phyloP scores from a whole-genome alignment of 2,113 vertebrate species.

The Murina feae region DNA sequence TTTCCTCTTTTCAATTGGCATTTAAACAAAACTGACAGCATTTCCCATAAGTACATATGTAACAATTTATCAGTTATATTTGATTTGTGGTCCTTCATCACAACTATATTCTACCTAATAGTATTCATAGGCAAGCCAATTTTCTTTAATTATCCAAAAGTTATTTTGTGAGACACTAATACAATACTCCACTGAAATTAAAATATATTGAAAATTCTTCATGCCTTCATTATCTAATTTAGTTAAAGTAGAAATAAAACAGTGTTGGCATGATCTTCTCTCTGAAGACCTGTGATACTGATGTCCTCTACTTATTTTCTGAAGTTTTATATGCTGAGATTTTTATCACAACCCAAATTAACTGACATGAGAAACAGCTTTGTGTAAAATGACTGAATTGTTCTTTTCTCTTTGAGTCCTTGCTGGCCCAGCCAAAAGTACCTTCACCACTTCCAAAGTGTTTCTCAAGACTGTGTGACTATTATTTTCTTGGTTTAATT shows the following conservation, averaged over 20 bases:
- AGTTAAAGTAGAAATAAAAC: neutral
- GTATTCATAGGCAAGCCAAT: neutral
- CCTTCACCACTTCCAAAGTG: neutral
- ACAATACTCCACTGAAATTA: neutral
- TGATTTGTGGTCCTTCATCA: neutral
- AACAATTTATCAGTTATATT: neutral
- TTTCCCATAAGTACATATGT: neutral
- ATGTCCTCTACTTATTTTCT: neutral
- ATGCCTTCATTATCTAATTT: neutral
- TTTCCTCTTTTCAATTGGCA: neutral
- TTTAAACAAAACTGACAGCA: neutral
- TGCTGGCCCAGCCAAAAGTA: neutral
- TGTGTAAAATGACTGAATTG: neutral
- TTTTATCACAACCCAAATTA: neutral
- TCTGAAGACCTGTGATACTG: neutral
- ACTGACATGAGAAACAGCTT: neutral
- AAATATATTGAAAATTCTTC: neutral
- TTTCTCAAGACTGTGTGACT: neutral
- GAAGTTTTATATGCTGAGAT: neutral
- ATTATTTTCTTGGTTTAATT: neutral
- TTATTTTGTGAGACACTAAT: neutral
- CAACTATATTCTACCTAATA: neutral
- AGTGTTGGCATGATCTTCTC: neutral
- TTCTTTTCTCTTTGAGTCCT: neutral
- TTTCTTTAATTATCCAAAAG: neutral